Conservation (phyloP, 1,140 invertebrate genomes). For the Leptinotarsa defecta region DNA sequence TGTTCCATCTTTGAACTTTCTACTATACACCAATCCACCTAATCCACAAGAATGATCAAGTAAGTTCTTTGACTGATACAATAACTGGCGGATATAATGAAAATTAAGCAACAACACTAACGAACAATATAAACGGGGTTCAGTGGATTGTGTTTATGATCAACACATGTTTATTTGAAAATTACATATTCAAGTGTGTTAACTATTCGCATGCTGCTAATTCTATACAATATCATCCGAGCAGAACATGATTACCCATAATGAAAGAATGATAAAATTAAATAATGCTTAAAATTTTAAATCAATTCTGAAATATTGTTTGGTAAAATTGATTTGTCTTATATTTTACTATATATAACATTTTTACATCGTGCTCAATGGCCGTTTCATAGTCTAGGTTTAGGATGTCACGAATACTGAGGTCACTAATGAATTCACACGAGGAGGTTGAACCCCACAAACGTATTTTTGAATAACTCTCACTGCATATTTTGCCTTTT, state of each 20-base stretch:
- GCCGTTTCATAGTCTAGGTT: constrained; percentile 10
- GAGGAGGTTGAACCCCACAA: constrained; percentile 1
- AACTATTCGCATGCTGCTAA: no score
- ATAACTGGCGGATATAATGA: no score
- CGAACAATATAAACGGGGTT: no score
- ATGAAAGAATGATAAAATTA: not conserved
- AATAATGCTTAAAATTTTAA: not conserved
- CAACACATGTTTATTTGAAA: no score
- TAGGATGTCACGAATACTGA: constrained; percentile 42
- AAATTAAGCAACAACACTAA: no score
- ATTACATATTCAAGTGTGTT: no score
- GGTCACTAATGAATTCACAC: constrained; percentile 42
- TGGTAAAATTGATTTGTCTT: not conserved
- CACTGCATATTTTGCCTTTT: constrained; percentile 55
- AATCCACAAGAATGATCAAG: no score
- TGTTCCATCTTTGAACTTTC: no score
- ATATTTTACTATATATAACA: constrained; percentile 40
- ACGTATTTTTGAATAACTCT: constrained; percentile 24
- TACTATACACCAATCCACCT: no score
- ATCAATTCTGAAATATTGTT: not conserved
- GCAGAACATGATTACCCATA: not conserved
- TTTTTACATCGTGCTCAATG: constrained; percentile 45
- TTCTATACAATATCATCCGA: not conserved
- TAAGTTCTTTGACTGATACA: no score
- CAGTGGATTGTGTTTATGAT: no score